Conservation (phyloP, 2,888 invertebrate species). For the Callinectes sapidus region DNA sequence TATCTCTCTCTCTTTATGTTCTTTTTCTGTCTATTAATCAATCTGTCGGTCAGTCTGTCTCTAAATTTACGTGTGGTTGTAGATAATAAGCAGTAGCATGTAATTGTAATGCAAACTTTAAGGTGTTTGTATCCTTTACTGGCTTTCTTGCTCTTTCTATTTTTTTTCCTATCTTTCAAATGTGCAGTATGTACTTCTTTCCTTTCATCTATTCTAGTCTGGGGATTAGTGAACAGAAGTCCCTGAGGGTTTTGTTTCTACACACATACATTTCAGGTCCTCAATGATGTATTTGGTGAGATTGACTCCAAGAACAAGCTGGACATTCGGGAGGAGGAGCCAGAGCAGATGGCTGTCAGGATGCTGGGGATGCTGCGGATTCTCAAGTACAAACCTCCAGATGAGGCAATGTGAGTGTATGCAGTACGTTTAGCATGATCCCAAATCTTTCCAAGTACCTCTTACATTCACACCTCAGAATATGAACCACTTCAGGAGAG, state of each 20-base stretch:
- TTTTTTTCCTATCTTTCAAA: not conserved
- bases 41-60: not conserved
- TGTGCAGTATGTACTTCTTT: not conserved
- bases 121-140: not conserved
- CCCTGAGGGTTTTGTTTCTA: not conserved
- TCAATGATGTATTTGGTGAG: constrained; percentile 85
- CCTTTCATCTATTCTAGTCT: not conserved
- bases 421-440: not conserved
- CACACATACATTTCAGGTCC: constrained; percentile 76
- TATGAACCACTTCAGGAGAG: not conserved
- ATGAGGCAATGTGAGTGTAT: constrained; percentile 74
- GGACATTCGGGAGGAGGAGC: constrained; percentile 85
- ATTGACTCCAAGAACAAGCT: constrained; percentile 84
- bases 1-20: not conserved
- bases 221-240: too few relatives aligned
- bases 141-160: not conserved
- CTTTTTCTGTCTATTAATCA: not conserved
- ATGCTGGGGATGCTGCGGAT: constrained; percentile 82
- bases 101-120: too few relatives aligned
- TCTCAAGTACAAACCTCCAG: constrained; percentile 86
- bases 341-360: constrained; percentile 85
- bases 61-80: not conserved
- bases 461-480: not conserved
- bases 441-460: not conserved
- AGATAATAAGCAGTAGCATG: too few relatives aligned